Percentiles rank a stretch among this genome's conserved stretches.
Conservation (phyloP, 2,888 invertebrate genomes). For the Macaria notata region DNA sequence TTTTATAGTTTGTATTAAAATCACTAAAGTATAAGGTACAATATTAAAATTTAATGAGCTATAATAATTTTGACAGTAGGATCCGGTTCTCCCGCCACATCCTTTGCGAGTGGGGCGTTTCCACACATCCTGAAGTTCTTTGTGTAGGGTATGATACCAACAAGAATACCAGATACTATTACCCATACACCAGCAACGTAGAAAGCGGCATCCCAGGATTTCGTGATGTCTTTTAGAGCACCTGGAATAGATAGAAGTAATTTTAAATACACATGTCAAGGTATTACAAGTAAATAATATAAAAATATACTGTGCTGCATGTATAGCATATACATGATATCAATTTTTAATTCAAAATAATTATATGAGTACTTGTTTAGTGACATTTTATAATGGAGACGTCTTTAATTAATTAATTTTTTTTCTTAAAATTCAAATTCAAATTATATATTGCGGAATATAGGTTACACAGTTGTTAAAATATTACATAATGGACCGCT, state of each 20-base stretch:
- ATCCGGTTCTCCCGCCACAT: slow-evolving; percentile 68
- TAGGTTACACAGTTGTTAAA: too few species aligned
- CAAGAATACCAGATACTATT: slow-evolving; percentile 87
- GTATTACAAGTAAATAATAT: too few species aligned
- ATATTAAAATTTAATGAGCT: slow-evolving; percentile 52
- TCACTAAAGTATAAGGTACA: slow-evolving; percentile 2
- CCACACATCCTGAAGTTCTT: slow-evolving; percentile 84
- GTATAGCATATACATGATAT: too few species aligned
- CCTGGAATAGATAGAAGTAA: slow-evolving; percentile 46
- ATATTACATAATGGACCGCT: too few species aligned
- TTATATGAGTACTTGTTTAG: too few species aligned
- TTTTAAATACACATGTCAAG: too few species aligned
- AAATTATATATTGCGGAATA: too few species aligned
- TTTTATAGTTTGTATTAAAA: neutral
- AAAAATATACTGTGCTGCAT: too few species aligned
- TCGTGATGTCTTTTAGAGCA: slow-evolving; percentile 83
- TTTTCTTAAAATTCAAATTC: too few species aligned
- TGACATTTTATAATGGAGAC: too few species aligned
- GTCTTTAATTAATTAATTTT: too few species aligned
- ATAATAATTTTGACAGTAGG: slow-evolving; percentile 73
- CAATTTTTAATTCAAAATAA: too few species aligned
- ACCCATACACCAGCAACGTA: slow-evolving; percentile 92
- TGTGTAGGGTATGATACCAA: slow-evolving; percentile 85
- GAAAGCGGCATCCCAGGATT: slow-evolving; percentile 90
- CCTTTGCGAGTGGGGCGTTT: slow-evolving; percentile 72